phyloP scores from a whole-genome alignment of 2,888 invertebrate species.

The Galeopsomyia nigrocyanea region DNA sequence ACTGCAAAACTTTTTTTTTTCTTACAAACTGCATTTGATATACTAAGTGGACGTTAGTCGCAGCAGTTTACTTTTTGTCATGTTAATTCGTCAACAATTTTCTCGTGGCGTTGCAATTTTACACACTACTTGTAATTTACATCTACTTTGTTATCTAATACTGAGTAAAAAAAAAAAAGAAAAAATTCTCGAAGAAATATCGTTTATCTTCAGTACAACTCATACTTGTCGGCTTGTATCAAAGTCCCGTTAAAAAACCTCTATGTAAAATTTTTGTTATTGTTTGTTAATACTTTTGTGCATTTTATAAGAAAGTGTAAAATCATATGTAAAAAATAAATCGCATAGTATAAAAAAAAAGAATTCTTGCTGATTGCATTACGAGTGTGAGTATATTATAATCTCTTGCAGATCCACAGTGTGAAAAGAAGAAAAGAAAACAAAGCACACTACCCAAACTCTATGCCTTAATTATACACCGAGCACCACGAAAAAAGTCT shows the following conservation, averaged over 20 bases:
- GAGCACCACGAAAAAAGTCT: neutral
- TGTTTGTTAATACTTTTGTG: slow-evolving; percentile 33
- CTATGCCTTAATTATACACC: slow-evolving; percentile 2
- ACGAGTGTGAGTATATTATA: slow-evolving; percentile 27
- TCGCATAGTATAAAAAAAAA: slow-evolving; percentile 18
- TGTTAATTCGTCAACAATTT: neutral
- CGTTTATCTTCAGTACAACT: slow-evolving; percentile 33
- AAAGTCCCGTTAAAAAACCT: slow-evolving; percentile 34
- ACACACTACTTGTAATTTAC: slow-evolving; percentile 17
- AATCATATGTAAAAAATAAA: slow-evolving; percentile 44
- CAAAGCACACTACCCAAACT: slow-evolving; percentile 7
- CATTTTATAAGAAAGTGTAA: slow-evolving; percentile 44
- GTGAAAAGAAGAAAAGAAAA: neutral
- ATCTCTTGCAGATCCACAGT: slow-evolving; percentile 19
- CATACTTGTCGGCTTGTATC: slow-evolving; percentile 19
- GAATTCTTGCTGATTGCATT: slow-evolving; percentile 20
- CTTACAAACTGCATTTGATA: slow-evolving; percentile 50
- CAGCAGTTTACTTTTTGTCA: slow-evolving; percentile 13
- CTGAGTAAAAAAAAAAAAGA: slow-evolving; percentile 7
- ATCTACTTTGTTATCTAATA: slow-evolving; percentile 13
- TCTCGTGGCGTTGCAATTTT: slow-evolving; percentile 4
- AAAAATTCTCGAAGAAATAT: neutral
- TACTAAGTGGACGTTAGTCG: slow-evolving; percentile 35
- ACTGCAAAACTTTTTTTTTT: slow-evolving; percentile 32
- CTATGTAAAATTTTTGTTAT: slow-evolving; percentile 39